Evolutionary conservation across 2,797 vertebrate genomes (phyloP), one percentile per base, ranked within the genome.

Genomic region (Nyctibius grandis): DNA sequence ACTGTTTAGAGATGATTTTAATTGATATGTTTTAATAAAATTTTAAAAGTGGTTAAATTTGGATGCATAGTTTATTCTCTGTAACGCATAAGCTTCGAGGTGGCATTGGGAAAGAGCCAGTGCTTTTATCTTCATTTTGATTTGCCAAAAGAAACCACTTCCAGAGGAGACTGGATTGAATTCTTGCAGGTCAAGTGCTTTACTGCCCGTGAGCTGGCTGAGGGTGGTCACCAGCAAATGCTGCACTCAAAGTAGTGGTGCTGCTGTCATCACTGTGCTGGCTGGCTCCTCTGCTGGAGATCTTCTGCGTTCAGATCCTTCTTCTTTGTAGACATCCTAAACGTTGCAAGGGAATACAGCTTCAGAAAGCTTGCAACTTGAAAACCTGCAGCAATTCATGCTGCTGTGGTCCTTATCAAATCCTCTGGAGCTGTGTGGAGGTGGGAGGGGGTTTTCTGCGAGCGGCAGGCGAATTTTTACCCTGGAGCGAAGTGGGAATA

Each of bases 171-270:
- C 29, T 34, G 21, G 56, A n/a, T 59, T 54, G 85, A 36, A 48
- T 79, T 85, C 38, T 74, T 45, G 38, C 28, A 44, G 73, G 20
- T 48, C 0, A 1, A 36, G 45, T 0, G 0, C 3, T 68, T 54
- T 73, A 42, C 36, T 47, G 60, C 47, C 73, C 8, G 0, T 25
- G 75, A 67, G 48, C 67, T 65, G 64, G 38, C 53, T n/a, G 75
- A 77, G 47, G 29, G 56, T 44, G 64, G 23, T 56, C 15, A 6
- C 0, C 3, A 83, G 45, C 44, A 23, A 60, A n/a, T 7, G 20
- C 69, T 65, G 36, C 14, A 2, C 65, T 36, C 38, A 42, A 47
- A 65, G 38, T 48, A 20, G 70, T 9, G 34, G 21, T 4, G 1
- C 36, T 53, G 47, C 64, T 85, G 74, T 72, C 50, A 9, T 65